phyloP scores from a whole-genome alignment of 2,797 vertebrate genomes.

The Sebastes jordani region DNA sequence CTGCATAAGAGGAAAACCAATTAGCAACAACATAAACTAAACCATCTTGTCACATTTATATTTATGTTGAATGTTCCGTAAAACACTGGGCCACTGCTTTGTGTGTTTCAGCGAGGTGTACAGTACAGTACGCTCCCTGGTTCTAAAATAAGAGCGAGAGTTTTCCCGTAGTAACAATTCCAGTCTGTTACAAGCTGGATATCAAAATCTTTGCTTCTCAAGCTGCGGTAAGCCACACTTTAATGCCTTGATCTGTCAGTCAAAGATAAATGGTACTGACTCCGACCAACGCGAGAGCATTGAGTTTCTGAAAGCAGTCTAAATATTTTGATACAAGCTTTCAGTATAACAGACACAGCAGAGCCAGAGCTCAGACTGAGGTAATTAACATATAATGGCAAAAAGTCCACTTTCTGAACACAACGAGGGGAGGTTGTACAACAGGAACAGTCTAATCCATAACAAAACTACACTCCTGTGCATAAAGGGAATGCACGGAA shows the following conservation, averaged over 20 bases:
- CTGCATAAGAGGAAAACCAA: background rate
- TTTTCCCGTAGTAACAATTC: background rate
- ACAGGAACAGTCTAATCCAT: background rate
- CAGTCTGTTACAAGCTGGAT: slow-evolving; percentile 14
- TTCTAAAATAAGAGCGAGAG: background rate
- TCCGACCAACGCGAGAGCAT: slow-evolving; percentile 17
- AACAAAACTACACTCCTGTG: background rate
- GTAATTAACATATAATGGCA: background rate
- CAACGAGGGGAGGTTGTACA: background rate
- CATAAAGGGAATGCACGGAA: too few species aligned
- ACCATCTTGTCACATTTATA: background rate
- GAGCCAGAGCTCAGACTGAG: slow-evolving; percentile 17
- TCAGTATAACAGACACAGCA: slow-evolving; percentile 4
- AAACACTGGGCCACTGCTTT: background rate
- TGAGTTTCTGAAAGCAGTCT: slow-evolving; percentile 22
- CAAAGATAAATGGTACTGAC: slow-evolving; percentile 41
- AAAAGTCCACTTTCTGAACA: background rate
- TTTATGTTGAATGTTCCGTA: background rate
- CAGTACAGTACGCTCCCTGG: background rate
- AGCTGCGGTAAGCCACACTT: slow-evolving; percentile 31
- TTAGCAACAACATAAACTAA: background rate
- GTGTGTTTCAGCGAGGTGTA: background rate
- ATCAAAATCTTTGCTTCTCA: slow-evolving; percentile 10
- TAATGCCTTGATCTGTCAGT: slow-evolving; percentile 54
- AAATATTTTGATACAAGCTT: slow-evolving; percentile 47